A percentile compares a stretch with the other conserved stretches of the same genome.
phyloP scores from a whole-genome alignment of 37 sponge, comb jelly and placozoan species.

The Ephydatia muelleri region DNA sequence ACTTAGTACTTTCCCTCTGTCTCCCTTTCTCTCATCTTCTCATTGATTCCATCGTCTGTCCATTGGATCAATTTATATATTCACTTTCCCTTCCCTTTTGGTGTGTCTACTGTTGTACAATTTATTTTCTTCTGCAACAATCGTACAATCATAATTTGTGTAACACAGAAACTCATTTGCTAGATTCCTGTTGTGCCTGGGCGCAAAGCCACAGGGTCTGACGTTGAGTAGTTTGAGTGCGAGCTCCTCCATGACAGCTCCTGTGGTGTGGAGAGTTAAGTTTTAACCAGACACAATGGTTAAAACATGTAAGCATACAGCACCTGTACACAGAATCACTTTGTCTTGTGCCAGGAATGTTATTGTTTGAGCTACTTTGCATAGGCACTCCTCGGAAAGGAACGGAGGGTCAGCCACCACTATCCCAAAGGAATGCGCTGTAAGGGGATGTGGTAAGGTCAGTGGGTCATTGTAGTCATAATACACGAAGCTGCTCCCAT shows the following conservation, averaged over 20 bases:
- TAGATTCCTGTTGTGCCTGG: slow-evolving; percentile 58
- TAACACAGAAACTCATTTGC: slow-evolving; percentile 80
- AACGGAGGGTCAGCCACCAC: slow-evolving; percentile 86
- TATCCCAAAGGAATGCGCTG: slow-evolving; percentile 45
- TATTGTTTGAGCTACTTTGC: slow-evolving; percentile 58
- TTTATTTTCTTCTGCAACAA: too few species aligned
- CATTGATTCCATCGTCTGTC: too few species aligned
- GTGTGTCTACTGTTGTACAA: slow-evolving; percentile 19
- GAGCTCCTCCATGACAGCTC: slow-evolving; percentile 65
- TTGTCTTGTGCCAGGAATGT: slow-evolving; percentile 64
- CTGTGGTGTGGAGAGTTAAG: slow-evolving; percentile 14
- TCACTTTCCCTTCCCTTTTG: neutral
- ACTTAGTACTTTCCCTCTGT: neutral
- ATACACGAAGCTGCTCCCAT: slow-evolving; percentile 57
- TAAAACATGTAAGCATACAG: neutral
- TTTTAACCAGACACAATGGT: neutral
- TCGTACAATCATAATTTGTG: slow-evolving; percentile 78
- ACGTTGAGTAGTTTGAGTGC: slow-evolving; percentile 54
- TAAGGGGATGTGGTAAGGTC: slow-evolving; percentile 36
- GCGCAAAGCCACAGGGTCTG: slow-evolving; percentile 45
- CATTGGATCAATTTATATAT: neutral
- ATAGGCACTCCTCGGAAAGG: slow-evolving; percentile 75
- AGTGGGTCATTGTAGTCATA: slow-evolving; percentile 84
- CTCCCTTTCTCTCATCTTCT: neutral
- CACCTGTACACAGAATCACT: slow-evolving; percentile 62